Percentiles rank a stretch among this genome's conserved stretches.
These are phyloP conservation scores for Scomber scombrus DNA, from an alignment of 2,113 vertebrate genomes.

Conservation along the genomic window DNA sequence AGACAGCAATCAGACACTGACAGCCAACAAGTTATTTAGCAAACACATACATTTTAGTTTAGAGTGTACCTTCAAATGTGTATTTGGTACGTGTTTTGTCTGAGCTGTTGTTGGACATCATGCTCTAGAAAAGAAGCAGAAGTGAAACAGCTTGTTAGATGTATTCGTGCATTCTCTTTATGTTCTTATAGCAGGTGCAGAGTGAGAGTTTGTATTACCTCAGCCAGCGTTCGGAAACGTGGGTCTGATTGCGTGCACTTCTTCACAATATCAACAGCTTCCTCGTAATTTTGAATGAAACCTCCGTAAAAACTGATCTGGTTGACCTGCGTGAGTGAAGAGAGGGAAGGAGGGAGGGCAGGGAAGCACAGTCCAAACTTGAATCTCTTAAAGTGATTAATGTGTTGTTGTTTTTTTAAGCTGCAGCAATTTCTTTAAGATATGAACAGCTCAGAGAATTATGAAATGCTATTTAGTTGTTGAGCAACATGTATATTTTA, in stretches of 20 bases:
- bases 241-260: slow-evolving; percentile 76
- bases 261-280: slow-evolving; percentile 78
- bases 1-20: slow-evolving; percentile 2
- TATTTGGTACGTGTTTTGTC: slow-evolving; percentile 77
- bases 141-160: background rate
- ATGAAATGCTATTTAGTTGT: too few species aligned
- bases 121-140: slow-evolving; percentile 71
- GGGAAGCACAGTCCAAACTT: background rate
- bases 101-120: slow-evolving; percentile 76
- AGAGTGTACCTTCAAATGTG: slow-evolving; percentile 81
- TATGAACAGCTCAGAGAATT: too few species aligned
- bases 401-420: too few species aligned
- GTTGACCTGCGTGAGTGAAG: slow-evolving; percentile 75
- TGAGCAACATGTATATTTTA: too few species aligned
- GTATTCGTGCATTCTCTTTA: background rate
- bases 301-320: slow-evolving; percentile 83
- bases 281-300: slow-evolving; percentile 84
- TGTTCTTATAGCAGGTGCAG: background rate
- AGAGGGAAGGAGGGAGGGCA: background rate
- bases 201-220: slow-evolving; percentile 67
- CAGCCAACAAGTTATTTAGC: background rate
- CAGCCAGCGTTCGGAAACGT: slow-evolving; percentile 81
- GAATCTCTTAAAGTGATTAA: too few species aligned
- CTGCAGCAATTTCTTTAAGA: too few species aligned
- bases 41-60: too few species aligned